Base-by-base conservation (phyloP, 1,140 invertebrate species). In the Drosophila miranda region DNA sequence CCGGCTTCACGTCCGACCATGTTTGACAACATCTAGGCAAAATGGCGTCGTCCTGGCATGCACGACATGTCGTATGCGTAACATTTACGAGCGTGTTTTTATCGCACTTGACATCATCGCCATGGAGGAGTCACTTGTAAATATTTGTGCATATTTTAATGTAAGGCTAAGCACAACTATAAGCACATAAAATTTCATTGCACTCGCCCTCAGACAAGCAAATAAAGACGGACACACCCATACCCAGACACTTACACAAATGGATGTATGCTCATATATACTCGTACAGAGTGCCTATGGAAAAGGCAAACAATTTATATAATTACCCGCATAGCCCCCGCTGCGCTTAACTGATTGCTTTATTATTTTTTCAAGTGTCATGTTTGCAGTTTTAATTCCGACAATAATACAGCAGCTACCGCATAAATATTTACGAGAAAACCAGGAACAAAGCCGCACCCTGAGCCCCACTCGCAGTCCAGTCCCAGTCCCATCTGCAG, bases 281-380 rank as follows among this genome's bases (percentile, higher is more conserved):
- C 13, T 5, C 23, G 2, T 50, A n/a, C 30, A 16, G 30, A 45
- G 48, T 13, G 67, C n/a, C 19, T 43, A 30, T 42, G 41, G 46
- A 46, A 63, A 26, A 67, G 62, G 74, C 38, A 77, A 68, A 73
- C 71, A 60, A 60, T 81, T 81, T 68, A 68, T 81, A 61, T 77
- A 72, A 80, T 80, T 80, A 72, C 44, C 48, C 50, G 53, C 54
- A 49, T 42, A 55, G 75, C 54, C 11, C 34, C 34, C 41, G 44
- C 73, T 62, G 67, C 54, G 62, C 58, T 74, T 69, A 81, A 81
- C 75, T 81, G 78, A 81, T 81, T 81, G 68, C 78, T 81, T 74
- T 81, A 81, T 81, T 81, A 77, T 81, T 81, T 73, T 68, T 81
- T 75, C 56, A 34, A 72, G 60, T 62, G 60, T 50, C 53, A 46